Percentiles rank a stretch among this genome's conserved stretches.
Evolutionary conservation across 1,140 invertebrate species (phyloP).

Genomic region (Drosophila virilis): DNA sequence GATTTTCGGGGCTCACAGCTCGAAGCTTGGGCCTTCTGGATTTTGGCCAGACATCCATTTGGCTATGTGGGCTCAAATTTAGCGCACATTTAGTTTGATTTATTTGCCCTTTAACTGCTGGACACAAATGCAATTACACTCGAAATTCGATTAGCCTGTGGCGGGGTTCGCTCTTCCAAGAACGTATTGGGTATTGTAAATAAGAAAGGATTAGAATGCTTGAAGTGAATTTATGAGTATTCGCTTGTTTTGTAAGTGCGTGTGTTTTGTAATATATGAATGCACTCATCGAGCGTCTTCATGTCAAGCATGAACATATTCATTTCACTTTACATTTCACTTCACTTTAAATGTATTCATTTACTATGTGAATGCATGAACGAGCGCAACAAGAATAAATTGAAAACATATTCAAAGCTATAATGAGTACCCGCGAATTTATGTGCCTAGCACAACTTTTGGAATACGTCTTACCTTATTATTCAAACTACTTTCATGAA

Average conservation of each 20-base stretch:
- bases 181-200: neutral
- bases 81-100: slow-evolving; percentile 64
- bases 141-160: slow-evolving; percentile 34
- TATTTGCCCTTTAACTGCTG: slow-evolving; percentile 37
- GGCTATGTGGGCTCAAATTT: slow-evolving; percentile 43
- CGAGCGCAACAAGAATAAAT: neutral
- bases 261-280: neutral
- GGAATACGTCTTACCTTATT: too few relatives aligned
- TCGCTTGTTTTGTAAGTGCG: neutral
- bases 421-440: neutral
- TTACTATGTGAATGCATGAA: neutral
- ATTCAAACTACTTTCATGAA: neutral
- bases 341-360: neutral
- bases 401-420: too few relatives aligned
- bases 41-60: slow-evolving; percentile 8
- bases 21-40: slow-evolving; percentile 2
- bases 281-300: neutral
- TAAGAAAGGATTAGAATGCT: neutral
- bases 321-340: neutral
- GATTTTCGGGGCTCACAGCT: slow-evolving; percentile 10
- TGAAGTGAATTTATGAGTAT: slow-evolving; percentile 1
- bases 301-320: neutral
- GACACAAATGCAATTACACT: slow-evolving; percentile 38
- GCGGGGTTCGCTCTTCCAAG: neutral
- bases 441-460: too few relatives aligned